Conservation (phyloP, 2,113 vertebrate genomes). For the Entelurus aequoreus region DNA sequence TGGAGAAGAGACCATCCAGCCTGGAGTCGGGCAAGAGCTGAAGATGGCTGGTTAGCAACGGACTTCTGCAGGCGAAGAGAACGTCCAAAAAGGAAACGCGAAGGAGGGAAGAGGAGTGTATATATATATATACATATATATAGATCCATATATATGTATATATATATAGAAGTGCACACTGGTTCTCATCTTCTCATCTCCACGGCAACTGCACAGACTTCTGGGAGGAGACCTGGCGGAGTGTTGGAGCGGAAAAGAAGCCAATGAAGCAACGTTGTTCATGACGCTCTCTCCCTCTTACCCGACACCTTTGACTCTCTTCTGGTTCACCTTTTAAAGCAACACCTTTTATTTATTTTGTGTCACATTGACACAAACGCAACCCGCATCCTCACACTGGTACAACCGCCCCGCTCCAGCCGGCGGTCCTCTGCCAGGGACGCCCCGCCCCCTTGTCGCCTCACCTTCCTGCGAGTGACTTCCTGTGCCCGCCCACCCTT, state of each 20-base stretch:
- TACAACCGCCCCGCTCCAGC: background rate
- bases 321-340: slow-evolving; percentile 19
- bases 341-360: slow-evolving; percentile 2
- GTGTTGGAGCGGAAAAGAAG: slow-evolving; percentile 38
- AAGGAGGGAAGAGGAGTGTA: slow-evolving; percentile 31
- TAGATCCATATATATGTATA: too few species aligned
- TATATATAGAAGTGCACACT: background rate
- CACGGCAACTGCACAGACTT: slow-evolving; percentile 61
- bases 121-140: background rate
- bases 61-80: slow-evolving; percentile 30
- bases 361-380: background rate
- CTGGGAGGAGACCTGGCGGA: slow-evolving; percentile 44
- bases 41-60: slow-evolving; percentile 53
- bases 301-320: slow-evolving; percentile 26
- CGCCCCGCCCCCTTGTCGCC: background rate
- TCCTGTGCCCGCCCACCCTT: slow-evolving; percentile 63
- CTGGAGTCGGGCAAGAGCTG: slow-evolving; percentile 20
- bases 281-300: slow-evolving; percentile 12
- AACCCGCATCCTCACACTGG: background rate
- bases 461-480: slow-evolving; percentile 41
- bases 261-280: slow-evolving; percentile 36
- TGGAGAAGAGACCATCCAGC: slow-evolving; percentile 33
- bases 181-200: slow-evolving; percentile 55
- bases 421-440: background rate
- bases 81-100: slow-evolving; percentile 32